Base-by-base conservation (phyloP, 1,140 invertebrate genomes). In the Gryon sp. region DNA sequence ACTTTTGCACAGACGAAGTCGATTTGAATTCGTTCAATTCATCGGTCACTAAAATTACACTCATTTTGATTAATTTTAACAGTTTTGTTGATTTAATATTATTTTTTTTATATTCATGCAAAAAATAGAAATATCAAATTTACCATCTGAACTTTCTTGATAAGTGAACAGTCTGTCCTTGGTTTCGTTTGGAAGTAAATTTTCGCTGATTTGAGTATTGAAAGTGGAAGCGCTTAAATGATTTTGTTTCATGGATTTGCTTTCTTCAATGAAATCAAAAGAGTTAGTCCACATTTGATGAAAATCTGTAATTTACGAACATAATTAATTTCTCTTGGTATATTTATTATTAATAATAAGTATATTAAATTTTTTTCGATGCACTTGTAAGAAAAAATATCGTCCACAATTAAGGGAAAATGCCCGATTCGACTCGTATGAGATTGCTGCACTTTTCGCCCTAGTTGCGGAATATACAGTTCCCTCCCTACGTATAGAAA, bases 81-180 rank as follows among this genome's bases (percentile, higher is more conserved):
- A 32, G 2, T 6, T 32, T 9, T 32, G 4, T 6, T 2, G n/a
- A 32, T 9, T 32, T 11, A 32, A 32, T 32, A 7, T 32, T 32
- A 32, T 32, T 4, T 9, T 32, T 32, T 9, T 32, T 32, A 9
- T 7, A 11, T 32, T 6, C n/a, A 6, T 7, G 28, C 4, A 9
- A 32, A 45, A 26, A 26, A 4, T 28, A 28, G 3, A 46, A 30
- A n/a, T n/a, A n/a, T n/a, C n/a, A n/a, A n/a, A 28, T 28, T 30
- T 40, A 57, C 53, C 53, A 11, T 57, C 38, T 0, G 22, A 43
- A 26, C 1, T 15, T 19, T 57, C 38, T 28, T 28, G 53, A 43
- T 20, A 57, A 15, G 36, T 11, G 12, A 45, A 18, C 7, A 66
- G 12, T 32, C 22, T 48, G 26, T 62, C 59, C 20, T 62, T 50